Base-by-base conservation (phyloP, 2,113 vertebrate species). In the Alethe diademata region DNA sequence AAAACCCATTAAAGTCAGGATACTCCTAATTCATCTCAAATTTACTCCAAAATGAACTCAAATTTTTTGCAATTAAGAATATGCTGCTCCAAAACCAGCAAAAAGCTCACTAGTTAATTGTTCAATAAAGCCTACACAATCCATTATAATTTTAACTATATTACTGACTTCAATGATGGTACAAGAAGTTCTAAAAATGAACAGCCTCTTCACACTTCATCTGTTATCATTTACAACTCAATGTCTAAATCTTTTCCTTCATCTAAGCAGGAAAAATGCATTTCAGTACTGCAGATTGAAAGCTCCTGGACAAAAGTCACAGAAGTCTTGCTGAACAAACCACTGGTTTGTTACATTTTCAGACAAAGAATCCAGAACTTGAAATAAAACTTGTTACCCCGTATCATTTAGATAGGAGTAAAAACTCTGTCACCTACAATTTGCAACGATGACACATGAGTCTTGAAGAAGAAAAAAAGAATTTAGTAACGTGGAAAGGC, bases 121-220 rank as follows among this genome's bases (percentile, higher is more conserved):
- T 40, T 86, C 33, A 61, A 42, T 43, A 85, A 94, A 93, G 62
- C 53, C 82, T 58, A 82, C 58, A 47, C 26, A 38, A 73, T 48
- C 74, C 26, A 51, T 51, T 35, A 75, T 61, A 40, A 85, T 61
- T 94, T 92, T 58, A 79, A 94, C 91, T 89, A 45, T n/a, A 76
- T 73, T 65, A 78, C 61, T 82, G 81, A 51, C 86, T 95, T 93
- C 89, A 92, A 78, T 89, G 89, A 65, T 29, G 1, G 6, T 35
- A 75, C n/a, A 75, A 81, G 65, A n/a, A 81, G 31, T 69, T 80
- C 56, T 50, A 95, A 93, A 87, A 83, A 86, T 92, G 62, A 91
- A 67, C 57, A 91, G 47, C 67, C 93, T 73, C 87, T 62, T 92
- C 90, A 78, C 88, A 90, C 62, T 70, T 96, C 58, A 83, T 88